These are phyloP conservation scores for Aphodius granarius DNA, from an alignment of 2,888 invertebrate genomes.

Conservation along the genomic window DNA sequence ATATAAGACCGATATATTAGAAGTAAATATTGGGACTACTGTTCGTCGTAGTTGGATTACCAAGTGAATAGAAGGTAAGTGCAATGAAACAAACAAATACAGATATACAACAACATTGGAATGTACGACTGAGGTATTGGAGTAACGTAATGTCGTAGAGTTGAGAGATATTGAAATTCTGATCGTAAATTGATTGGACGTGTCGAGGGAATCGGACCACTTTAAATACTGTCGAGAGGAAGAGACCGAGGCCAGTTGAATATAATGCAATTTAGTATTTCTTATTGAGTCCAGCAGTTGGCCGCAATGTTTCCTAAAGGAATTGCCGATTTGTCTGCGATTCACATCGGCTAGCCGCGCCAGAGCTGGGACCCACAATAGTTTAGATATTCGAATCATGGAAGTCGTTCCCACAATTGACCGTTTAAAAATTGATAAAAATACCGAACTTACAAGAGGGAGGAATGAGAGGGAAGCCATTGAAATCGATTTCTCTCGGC, in stretches of 20 bases:
- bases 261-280: constrained; percentile 12
- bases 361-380: background rate
- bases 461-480: background rate
- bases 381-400: constrained; percentile 12
- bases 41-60: background rate
- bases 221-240: background rate
- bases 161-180: background rate
- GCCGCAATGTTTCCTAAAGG: constrained; percentile 12
- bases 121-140: background rate
- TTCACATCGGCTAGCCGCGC: constrained; percentile 15
- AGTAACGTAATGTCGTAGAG: background rate
- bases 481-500: background rate
- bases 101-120: background rate
- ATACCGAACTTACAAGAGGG: background rate
- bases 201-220: background rate
- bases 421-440: constrained; percentile 4
- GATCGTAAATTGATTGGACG: background rate
- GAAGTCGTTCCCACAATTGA: constrained; percentile 13
- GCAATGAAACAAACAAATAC: background rate
- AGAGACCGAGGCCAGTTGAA: background rate
- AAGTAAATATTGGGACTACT: too few relatives aligned
- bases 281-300: constrained; percentile 9
- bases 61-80: background rate
- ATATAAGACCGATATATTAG: too few relatives aligned
- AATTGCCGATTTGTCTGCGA: constrained; percentile 21